phyloP scores from a whole-genome alignment of 2,888 invertebrate genomes.

The Conomelus anceps region DNA sequence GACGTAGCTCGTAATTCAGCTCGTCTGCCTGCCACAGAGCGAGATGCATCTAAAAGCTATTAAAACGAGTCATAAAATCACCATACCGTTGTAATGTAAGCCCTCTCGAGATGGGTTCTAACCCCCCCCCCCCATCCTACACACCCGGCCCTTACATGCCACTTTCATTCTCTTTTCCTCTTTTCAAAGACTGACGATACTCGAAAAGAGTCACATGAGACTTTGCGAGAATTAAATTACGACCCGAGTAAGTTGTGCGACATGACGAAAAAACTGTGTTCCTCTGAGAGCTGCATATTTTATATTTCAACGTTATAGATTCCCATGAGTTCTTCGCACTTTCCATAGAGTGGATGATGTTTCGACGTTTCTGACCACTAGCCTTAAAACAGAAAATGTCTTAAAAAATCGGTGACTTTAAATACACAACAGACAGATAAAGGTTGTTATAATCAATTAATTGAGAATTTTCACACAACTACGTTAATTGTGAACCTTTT shows the following conservation, averaged over 20 bases:
- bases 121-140: neutral
- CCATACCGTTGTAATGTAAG: neutral
- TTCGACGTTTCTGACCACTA: neutral
- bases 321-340: neutral
- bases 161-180: neutral
- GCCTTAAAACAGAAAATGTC: too few relatives aligned
- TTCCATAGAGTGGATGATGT: neutral
- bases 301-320: neutral
- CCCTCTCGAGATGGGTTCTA: neutral
- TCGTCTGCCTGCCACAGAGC: neutral
- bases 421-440: too few relatives aligned
- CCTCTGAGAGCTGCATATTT: neutral
- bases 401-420: too few relatives aligned
- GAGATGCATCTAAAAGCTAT: neutral
- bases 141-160: neutral
- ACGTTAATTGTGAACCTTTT: too few relatives aligned
- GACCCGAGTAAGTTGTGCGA: neutral
- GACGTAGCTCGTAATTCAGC: neutral
- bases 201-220: neutral
- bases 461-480: too few relatives aligned
- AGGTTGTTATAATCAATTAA: too few relatives aligned
- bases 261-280: neutral
- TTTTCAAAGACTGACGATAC: neutral
- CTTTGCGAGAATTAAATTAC: neutral
- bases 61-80: neutral